Conservation (phyloP, 2,888 invertebrate genomes). For the Muscina levida region DNA sequence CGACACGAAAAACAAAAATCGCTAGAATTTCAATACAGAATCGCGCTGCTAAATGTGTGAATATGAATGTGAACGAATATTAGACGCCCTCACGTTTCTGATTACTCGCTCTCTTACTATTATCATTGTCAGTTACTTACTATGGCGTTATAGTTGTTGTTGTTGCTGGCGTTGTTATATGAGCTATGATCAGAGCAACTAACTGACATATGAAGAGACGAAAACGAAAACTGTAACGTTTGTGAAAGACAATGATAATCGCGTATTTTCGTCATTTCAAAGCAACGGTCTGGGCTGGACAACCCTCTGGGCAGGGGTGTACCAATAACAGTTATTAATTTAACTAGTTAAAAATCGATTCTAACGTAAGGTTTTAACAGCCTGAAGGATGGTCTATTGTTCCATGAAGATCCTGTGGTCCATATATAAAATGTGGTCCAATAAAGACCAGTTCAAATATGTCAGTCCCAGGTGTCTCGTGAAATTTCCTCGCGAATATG, state of each 20-base stretch:
- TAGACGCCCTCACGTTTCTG: conserved; percentile 62
- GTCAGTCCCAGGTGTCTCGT: too few relatives aligned
- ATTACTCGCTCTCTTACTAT: conserved; percentile 57
- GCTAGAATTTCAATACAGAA: conserved; percentile 27
- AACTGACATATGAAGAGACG: conserved; percentile 2
- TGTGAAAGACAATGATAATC: conserved; percentile 41
- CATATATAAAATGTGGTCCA: too few relatives aligned
- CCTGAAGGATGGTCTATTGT: too few relatives aligned
- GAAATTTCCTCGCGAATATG: too few relatives aligned
- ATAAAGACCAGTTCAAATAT: too few relatives aligned
- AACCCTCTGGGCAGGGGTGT: not conserved
- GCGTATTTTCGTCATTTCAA: conserved; percentile 12
- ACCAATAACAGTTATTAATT: too few relatives aligned
- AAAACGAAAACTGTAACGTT: conserved; percentile 45
- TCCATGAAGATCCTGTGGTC: too few relatives aligned
- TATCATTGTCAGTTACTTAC: conserved; percentile 32
- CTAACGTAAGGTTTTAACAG: too few relatives aligned
- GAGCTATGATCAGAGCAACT: conserved; percentile 11
- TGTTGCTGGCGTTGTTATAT: conserved; percentile 11
- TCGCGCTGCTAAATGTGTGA: not conserved
- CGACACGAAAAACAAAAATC: conserved; percentile 10
- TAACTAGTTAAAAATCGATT: too few relatives aligned
- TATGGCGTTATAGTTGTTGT: not conserved
- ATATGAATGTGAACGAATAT: conserved; percentile 14
- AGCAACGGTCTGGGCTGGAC: conserved; percentile 4